These are phyloP conservation scores for Ormia ochracea DNA, from an alignment of 2,888 invertebrate genomes.

Conservation along the genomic window DNA sequence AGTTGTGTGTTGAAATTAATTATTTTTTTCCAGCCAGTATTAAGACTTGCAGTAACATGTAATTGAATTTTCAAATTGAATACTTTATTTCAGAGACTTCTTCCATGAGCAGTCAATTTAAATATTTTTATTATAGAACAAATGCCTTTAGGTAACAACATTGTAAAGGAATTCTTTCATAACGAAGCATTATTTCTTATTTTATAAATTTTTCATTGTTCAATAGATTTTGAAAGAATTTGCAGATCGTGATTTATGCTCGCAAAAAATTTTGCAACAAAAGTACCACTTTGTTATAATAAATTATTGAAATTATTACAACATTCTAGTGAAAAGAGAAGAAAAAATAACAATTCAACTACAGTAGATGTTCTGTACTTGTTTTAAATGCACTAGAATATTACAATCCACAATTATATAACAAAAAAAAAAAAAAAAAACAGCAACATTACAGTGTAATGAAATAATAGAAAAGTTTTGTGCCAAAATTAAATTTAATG, in stretches of 20 bases:
- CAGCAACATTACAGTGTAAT: conserved; percentile 37
- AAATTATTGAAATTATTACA: conserved; percentile 47
- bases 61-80: too few species aligned
- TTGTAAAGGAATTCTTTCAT: background rate
- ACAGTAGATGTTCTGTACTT: background rate
- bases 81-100: too few species aligned
- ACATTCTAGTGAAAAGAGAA: background rate
- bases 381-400: conserved; percentile 26
- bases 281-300: conserved; percentile 13
- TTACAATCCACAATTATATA: conserved; percentile 51
- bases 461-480: conserved; percentile 58
- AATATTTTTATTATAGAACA: too few species aligned
- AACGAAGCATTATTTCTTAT: background rate
- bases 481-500: conserved; percentile 58
- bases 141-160: too few species aligned
- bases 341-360: background rate
- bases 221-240: conserved; percentile 35
- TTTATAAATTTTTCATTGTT: too few species aligned
- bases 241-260: conserved; percentile 19
- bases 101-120: too few species aligned
- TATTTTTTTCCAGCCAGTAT: too few species aligned
- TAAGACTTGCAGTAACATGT: too few species aligned
- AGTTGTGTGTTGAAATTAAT: too few species aligned
- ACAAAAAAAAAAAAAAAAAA: too few species aligned
- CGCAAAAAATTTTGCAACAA: conserved; percentile 26